These are phyloP conservation scores for Papilio demoleus DNA, from an alignment of 2,888 invertebrate genomes.

Conservation along the genomic window DNA sequence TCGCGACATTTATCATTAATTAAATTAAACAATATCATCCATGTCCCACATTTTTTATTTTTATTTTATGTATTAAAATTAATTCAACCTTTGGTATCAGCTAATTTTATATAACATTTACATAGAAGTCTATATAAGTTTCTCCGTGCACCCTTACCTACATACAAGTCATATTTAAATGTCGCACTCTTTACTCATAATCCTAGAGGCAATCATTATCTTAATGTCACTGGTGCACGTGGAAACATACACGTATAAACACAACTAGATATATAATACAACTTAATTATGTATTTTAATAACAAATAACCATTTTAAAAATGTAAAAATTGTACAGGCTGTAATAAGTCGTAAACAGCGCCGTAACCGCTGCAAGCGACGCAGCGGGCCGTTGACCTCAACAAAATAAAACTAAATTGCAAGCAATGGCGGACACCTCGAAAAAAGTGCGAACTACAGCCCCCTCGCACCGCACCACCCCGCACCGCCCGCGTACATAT, in stretches of 20 bases:
- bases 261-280: not conserved
- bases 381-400: not conserved
- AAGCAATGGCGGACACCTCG: constrained; percentile 22
- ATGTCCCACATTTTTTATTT: not conserved
- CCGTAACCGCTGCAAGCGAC: constrained; percentile 5
- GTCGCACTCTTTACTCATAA: not conserved
- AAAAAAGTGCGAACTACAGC: constrained; percentile 19
- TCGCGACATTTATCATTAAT: too few species aligned
- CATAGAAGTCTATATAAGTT: not conserved
- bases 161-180: not conserved
- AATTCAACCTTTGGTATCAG: not conserved
- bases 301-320: not conserved
- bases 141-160: not conserved
- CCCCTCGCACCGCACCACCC: not conserved
- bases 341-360: not conserved
- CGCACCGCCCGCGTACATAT: not conserved
- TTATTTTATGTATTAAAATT: not conserved
- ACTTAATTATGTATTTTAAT: not conserved
- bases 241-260: not conserved
- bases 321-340: not conserved
- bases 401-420: constrained; percentile 14
- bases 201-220: not conserved
- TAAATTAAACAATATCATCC: not conserved
- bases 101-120: not conserved
- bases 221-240: not conserved